These are phyloP conservation scores for Ciconia nigra DNA, from an alignment of 2,797 vertebrate species.

Conservation along the genomic window DNA sequence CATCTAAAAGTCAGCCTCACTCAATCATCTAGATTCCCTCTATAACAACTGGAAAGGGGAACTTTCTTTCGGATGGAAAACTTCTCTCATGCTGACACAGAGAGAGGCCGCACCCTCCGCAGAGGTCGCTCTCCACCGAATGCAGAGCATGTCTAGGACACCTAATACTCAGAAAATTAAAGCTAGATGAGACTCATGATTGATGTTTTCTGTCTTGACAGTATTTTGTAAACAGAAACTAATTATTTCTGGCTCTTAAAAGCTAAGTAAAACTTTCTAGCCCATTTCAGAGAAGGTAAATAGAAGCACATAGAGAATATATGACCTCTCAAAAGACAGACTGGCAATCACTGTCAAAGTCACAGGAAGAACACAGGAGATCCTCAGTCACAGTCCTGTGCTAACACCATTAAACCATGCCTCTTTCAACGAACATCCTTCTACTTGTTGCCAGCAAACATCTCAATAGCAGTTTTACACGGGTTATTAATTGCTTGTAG, in stretches of 20 bases:
- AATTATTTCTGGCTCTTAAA: neutral
- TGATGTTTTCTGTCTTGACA: neutral
- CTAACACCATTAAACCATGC: neutral
- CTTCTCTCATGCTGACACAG: neutral
- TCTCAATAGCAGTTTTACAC: neutral
- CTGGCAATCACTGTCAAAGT: neutral
- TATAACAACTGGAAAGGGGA: neutral
- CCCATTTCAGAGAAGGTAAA: neutral
- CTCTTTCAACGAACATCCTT: neutral
- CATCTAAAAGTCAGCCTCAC: neutral
- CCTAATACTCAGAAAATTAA: neutral
- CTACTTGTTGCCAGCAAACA: neutral
- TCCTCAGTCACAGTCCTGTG: neutral
- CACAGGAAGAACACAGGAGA: neutral
- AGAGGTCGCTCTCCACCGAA: neutral
- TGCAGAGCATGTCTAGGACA: neutral
- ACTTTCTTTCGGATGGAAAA: neutral
- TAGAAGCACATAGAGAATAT: neutral
- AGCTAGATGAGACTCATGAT: neutral
- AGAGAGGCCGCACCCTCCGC: neutral
- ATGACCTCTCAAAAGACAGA: neutral
- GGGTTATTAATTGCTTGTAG: neutral
- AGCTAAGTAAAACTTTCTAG: neutral
- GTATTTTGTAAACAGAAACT: neutral
- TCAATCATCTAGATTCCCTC: neutral